Conservation (phyloP, 2,113 vertebrate species). For the Siphamia tubifer region DNA sequence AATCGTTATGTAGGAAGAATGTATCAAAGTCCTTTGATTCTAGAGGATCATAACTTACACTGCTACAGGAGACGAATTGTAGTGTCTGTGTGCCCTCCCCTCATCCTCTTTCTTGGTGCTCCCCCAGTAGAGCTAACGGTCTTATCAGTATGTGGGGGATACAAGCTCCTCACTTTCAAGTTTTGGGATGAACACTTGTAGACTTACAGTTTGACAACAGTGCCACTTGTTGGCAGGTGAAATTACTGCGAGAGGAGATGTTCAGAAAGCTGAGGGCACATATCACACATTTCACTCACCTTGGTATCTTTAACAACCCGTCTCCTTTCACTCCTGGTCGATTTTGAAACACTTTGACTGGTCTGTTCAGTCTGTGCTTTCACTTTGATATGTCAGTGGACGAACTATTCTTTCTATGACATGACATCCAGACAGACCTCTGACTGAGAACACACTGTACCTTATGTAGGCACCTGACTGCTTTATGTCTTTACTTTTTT, state of each 20-base stretch:
- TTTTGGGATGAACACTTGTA: background rate
- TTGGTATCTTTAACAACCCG: too few relatives aligned
- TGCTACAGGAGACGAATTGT: slow-evolving; percentile 32
- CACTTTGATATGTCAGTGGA: too few relatives aligned
- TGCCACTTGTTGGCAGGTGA: slow-evolving; percentile 49
- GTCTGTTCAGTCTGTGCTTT: too few relatives aligned
- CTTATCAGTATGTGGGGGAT: background rate
- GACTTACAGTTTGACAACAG: slow-evolving; percentile 46
- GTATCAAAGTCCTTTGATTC: slow-evolving; percentile 45
- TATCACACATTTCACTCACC: too few relatives aligned
- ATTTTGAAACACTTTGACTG: too few relatives aligned
- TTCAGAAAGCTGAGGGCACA: background rate
- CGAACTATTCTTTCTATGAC: too few relatives aligned
- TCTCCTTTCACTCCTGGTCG: too few relatives aligned
- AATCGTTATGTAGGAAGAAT: slow-evolving; percentile 24
- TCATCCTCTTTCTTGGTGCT: background rate
- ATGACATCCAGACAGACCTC: too few relatives aligned
- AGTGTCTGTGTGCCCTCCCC: background rate
- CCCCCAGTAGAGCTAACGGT: slow-evolving; percentile 11
- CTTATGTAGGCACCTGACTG: too few relatives aligned
- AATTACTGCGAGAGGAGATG: slow-evolving; percentile 20
- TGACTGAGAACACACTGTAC: too few relatives aligned
- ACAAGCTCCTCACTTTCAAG: background rate
- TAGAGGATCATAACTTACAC: slow-evolving; percentile 19
- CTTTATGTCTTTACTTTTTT: too few relatives aligned